These are phyloP conservation scores for Muscicapa striata DNA, from an alignment of 2,797 vertebrate genomes.

Conservation along the genomic window DNA sequence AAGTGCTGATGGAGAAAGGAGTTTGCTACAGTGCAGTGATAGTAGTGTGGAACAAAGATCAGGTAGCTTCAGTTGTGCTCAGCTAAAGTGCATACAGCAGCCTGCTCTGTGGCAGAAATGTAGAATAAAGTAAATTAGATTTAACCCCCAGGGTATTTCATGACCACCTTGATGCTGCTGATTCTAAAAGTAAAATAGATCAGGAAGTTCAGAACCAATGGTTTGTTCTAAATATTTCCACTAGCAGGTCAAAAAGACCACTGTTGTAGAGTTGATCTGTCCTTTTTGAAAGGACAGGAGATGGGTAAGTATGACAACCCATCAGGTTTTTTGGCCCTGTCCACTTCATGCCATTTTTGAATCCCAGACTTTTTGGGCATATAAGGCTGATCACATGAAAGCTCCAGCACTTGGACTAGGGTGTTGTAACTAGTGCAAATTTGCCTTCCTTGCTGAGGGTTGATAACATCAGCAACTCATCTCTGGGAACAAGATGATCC, in stretches of 20 bases:
- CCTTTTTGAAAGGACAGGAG: neutral
- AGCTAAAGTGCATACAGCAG: neutral
- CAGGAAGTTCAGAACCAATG: neutral
- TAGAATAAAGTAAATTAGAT: neutral
- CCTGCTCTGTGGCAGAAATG: neutral
- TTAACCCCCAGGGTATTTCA: neutral
- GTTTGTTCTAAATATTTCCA: neutral
- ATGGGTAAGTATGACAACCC: neutral
- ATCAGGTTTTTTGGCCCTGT: rapidly evolving
- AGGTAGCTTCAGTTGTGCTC: neutral
- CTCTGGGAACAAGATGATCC: conserved; percentile 30
- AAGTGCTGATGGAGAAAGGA: neutral
- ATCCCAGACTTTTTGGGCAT: neutral
- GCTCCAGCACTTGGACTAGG: neutral
- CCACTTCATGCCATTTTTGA: neutral
- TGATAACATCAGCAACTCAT: conserved; percentile 15
- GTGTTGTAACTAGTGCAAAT: neutral
- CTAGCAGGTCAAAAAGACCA: neutral
- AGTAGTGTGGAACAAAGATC: neutral
- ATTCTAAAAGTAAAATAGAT: neutral
- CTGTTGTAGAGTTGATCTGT: neutral
- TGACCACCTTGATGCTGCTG: neutral
- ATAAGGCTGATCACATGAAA: neutral
- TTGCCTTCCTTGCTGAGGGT: neutral
- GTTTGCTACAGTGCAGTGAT: neutral